Conservation (phyloP, 2,888 invertebrate genomes). For the Catocala nupta region DNA sequence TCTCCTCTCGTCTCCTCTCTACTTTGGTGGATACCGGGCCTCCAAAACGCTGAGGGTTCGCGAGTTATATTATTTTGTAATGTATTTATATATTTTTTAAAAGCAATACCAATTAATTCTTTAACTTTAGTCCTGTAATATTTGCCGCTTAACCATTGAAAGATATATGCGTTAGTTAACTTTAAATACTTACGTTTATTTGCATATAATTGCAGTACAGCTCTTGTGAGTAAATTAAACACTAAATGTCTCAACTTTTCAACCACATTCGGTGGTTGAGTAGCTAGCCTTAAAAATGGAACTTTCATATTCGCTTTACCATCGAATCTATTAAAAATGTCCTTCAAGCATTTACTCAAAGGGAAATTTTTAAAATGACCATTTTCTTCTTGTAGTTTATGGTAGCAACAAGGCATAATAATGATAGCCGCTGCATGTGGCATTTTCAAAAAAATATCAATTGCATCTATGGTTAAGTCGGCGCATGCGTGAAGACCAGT, state of each 20-base stretch:
- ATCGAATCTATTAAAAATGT: constrained; percentile 65
- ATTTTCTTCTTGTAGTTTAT: constrained; percentile 84
- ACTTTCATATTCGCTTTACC: constrained; percentile 82
- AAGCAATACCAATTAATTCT: too few species aligned
- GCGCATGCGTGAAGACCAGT: constrained; percentile 93
- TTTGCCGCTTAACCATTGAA: too few species aligned
- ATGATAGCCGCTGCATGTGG: constrained; percentile 85
- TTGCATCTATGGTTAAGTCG: constrained; percentile 90
- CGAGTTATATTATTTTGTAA: too few species aligned
- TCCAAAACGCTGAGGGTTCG: too few species aligned
- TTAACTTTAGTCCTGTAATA: too few species aligned
- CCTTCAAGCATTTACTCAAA: constrained; percentile 83
- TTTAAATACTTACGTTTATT: constrained; percentile 81
- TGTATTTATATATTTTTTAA: too few species aligned
- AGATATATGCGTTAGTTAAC: too few species aligned
- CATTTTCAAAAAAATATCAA: constrained; percentile 89
- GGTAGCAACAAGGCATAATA: constrained; percentile 94
- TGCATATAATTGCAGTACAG: constrained; percentile 88
- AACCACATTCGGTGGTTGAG: constrained; percentile 88
- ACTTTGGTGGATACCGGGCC: too few species aligned
- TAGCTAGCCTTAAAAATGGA: constrained; percentile 91
- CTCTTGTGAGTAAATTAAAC: constrained; percentile 88
- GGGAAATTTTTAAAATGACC: constrained; percentile 89
- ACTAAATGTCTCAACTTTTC: constrained; percentile 82
- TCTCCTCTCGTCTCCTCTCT: too few species aligned